Conservation (phyloP, 2,113 vertebrate genomes). For the Hyperopisus bebe region DNA sequence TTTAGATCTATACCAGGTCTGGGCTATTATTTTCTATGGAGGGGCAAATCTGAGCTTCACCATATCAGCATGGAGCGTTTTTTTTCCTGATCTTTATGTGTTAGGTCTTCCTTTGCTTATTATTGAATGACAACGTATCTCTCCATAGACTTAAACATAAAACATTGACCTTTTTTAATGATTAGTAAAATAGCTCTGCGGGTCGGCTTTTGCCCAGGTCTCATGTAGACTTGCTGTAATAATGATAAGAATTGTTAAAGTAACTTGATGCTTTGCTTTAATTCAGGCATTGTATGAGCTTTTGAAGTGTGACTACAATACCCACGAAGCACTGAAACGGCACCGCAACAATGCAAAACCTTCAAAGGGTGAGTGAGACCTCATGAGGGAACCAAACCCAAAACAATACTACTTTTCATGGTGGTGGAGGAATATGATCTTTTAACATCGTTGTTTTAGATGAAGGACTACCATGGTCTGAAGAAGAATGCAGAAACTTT, state of each 20-base stretch:
- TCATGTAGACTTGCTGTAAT: not conserved
- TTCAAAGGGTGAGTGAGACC: constrained; percentile 70
- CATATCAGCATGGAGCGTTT: not conserved
- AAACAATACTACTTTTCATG: not conserved
- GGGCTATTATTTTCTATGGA: not conserved
- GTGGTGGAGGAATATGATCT: not conserved
- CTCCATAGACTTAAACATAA: not conserved
- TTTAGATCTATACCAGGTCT: not conserved
- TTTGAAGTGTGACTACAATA: constrained; percentile 81
- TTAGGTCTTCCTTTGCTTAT: not conserved
- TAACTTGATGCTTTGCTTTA: constrained; percentile 1
- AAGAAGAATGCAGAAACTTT: constrained; percentile 96
- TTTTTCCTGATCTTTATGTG: not conserved
- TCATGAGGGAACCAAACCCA: not conserved
- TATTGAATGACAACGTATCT: not conserved
- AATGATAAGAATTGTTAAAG: not conserved
- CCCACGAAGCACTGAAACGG: constrained; percentile 77
- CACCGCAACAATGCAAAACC: constrained; percentile 75
- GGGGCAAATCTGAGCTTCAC: not conserved
- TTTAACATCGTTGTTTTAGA: constrained; percentile 53
- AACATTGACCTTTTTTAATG: not conserved
- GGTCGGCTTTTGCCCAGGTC: not conserved
- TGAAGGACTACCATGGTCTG: constrained; percentile 88
- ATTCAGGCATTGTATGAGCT: constrained; percentile 84
- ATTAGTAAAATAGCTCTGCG: not conserved